Evolutionary conservation across 2,113 vertebrate genomes (phyloP), one percentile per base, ranked within the genome.

Genomic region (Amphiprion percula): DNA sequence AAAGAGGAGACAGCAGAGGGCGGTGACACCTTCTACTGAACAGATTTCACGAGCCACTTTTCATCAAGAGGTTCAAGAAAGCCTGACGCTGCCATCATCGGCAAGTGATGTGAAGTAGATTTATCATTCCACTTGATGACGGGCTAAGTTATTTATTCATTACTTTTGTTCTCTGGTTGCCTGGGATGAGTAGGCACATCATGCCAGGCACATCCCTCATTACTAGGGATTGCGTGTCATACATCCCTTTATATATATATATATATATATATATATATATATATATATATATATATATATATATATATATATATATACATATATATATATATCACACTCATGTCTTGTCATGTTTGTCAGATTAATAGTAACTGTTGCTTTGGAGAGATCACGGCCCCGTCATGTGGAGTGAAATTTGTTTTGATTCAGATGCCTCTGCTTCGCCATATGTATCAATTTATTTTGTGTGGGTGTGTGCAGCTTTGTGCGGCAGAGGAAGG

Each of bases 91-190:
- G 53, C 72, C 79, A 75, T 87, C 74, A 70, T 70, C 55, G 65
- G 63, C 56, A 5, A 69, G 80, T 54, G 59, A 84, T 86, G 82
- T 77, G 65, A 80, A 80, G 75, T 37, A 76, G 72, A 90, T 90
- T 89, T 79, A 87, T 90, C 88, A 87, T 89, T 89, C 80, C 39
- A 9, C 77, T 87, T 90, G 74, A 90, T 88, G 85, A 91, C 56
- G 52, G 54, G 69, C 60, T 23, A 74, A 82, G 55, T 91, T 82
- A 91, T 93, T 90, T 91, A 91, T 92, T 90, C 86, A 88, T 86
- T 63, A 82, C 55, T 62, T 87, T 90, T 90, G 75, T 89, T 90
- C 69, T 72, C 23, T 23, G 10, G 71, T 67, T 53, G 79, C 50
- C 65, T 77, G 55, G 78, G 68, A 80, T 61, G 86, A 86, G 67